phyloP scores from a whole-genome alignment of 2,797 vertebrate genomes.

The Anguilla marmorata region DNA sequence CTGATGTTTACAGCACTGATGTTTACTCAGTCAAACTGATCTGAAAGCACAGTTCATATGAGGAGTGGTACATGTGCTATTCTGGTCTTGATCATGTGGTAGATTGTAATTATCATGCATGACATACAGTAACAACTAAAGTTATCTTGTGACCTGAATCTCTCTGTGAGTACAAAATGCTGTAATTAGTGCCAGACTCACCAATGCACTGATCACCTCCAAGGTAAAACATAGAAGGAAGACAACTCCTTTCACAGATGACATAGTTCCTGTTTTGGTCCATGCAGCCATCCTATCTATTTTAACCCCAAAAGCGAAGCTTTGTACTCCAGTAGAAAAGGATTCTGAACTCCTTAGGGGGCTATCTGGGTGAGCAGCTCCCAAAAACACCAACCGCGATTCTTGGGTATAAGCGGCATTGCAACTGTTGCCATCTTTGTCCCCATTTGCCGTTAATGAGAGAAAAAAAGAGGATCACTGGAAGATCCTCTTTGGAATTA shows the following conservation, averaged over 20 bases:
- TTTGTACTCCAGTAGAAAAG: constrained; percentile 36
- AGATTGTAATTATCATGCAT: neutral
- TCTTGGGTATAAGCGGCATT: constrained; percentile 43
- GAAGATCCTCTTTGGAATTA: neutral
- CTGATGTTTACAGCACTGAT: neutral
- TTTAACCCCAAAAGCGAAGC: constrained; percentile 13
- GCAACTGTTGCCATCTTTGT: constrained; percentile 15
- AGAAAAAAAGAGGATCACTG: neutral
- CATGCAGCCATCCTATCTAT: constrained; percentile 8
- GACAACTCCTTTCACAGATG: constrained; percentile 35
- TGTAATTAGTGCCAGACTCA: constrained; percentile 49
- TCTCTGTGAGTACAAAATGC: neutral
- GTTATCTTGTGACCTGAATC: neutral
- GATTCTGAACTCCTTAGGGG: constrained; percentile 40
- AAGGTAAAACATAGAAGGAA: constrained; percentile 53
- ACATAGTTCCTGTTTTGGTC: constrained; percentile 48
- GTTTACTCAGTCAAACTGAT: neutral
- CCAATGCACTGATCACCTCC: constrained; percentile 57
- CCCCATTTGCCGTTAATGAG: neutral
- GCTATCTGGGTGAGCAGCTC: constrained; percentile 30
- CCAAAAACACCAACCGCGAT: constrained; percentile 33
- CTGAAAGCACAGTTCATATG: neutral
- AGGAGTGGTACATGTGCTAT: neutral
- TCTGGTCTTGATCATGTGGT: neutral
- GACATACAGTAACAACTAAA: neutral